Percentiles rank a stretch among this genome's conserved stretches.
Conservation (phyloP, 2,888 invertebrate species). For the Dynastes maya region DNA sequence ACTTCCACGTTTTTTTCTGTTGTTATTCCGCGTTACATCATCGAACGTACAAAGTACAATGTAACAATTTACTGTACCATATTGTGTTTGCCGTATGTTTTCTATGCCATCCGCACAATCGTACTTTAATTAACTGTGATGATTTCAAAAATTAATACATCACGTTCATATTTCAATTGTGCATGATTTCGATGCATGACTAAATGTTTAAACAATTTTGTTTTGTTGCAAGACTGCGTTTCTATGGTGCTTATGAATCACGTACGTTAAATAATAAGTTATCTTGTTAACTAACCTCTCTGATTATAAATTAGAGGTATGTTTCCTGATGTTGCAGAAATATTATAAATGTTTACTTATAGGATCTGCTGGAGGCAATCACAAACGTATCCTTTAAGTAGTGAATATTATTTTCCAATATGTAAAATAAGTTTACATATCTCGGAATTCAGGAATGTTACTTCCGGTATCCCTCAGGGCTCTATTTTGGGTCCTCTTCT, state of each 20-base stretch:
- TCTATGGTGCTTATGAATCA: neutral
- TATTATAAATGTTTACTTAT: neutral
- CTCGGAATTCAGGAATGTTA: too few relatives aligned
- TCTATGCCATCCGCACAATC: slow-evolving; percentile 27
- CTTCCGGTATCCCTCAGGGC: too few relatives aligned
- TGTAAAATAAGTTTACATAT: too few relatives aligned
- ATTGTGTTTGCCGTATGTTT: slow-evolving; percentile 2
- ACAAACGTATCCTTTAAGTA: too few relatives aligned
- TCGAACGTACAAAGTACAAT: slow-evolving; percentile 37
- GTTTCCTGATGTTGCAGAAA: neutral
- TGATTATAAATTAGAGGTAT: neutral
- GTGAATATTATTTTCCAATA: too few relatives aligned
- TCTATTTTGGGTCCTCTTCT: too few relatives aligned
- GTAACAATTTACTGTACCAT: slow-evolving; percentile 31
- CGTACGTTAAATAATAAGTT: slow-evolving; percentile 8
- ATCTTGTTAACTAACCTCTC: slow-evolving; percentile 3
- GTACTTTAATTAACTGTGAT: slow-evolving; percentile 38
- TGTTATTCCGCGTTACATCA: slow-evolving; percentile 34
- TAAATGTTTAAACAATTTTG: slow-evolving; percentile 29
- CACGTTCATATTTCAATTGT: slow-evolving; percentile 37
- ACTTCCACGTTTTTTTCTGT: slow-evolving; percentile 41
- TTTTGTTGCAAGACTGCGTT: slow-evolving; percentile 22
- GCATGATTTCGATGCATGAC: slow-evolving; percentile 38
- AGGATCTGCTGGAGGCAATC: too few relatives aligned
- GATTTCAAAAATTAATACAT: slow-evolving; percentile 41